A percentile compares a stretch with the other conserved stretches of the same genome.
Conservation (phyloP, 2,113 vertebrate genomes). For the Pagrus major region DNA sequence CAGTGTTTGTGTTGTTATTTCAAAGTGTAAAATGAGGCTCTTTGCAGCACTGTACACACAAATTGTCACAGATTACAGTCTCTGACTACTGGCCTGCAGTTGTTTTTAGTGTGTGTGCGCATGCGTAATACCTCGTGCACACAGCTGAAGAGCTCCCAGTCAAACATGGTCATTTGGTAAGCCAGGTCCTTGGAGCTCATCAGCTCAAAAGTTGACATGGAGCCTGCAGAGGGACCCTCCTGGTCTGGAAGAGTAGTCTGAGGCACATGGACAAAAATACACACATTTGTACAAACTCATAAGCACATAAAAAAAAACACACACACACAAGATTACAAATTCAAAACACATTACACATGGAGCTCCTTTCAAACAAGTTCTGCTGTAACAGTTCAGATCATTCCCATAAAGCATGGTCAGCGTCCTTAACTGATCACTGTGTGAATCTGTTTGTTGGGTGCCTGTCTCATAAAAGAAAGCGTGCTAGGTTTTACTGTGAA, state of each 20-base stretch:
- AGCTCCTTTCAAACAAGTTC: neutral
- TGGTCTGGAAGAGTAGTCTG: slow-evolving; percentile 94
- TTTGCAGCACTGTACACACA: neutral
- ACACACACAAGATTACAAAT: neutral
- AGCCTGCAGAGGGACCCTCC: slow-evolving; percentile 93
- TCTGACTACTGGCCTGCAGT: neutral
- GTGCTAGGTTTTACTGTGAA: too few relatives aligned
- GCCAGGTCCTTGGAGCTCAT: slow-evolving; percentile 99
- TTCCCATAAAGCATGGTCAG: too few relatives aligned
- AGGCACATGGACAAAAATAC: slow-evolving; percentile 19
- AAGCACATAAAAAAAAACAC: neutral
- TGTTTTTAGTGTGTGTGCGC: neutral
- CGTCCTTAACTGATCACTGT: too few relatives aligned
- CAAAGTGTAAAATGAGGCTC: slow-evolving; percentile 6
- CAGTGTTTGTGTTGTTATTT: neutral
- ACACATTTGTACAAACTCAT: neutral
- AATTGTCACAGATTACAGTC: neutral
- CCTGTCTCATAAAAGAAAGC: too few relatives aligned
- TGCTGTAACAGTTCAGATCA: neutral
- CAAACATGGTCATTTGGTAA: slow-evolving; percentile 96
- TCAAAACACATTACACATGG: neutral
- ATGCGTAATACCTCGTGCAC: slow-evolving; percentile 91
- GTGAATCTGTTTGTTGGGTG: too few relatives aligned
- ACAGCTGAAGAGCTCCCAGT: slow-evolving; percentile 99
- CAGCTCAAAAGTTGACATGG: slow-evolving; percentile 95